Conservation (phyloP, 2,113 vertebrate genomes). For the Tragelaphus strepsiceros region DNA sequence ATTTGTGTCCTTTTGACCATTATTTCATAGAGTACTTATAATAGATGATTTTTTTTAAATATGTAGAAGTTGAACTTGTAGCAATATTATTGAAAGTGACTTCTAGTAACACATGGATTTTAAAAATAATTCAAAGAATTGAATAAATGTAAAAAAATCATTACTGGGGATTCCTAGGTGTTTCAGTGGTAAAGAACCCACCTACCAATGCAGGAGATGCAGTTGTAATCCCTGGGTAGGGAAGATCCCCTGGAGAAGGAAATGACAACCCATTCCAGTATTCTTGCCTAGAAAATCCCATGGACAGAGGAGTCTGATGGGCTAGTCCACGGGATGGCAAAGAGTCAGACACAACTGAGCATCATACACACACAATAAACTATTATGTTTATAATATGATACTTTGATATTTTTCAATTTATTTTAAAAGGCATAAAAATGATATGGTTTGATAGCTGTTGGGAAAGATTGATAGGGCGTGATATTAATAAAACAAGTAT, state of each 20-base stretch:
- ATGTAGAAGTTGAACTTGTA: not conserved
- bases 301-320: not conserved
- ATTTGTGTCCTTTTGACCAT: not conserved
- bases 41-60: not conserved
- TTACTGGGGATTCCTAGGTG: not conserved
- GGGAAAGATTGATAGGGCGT: not conserved
- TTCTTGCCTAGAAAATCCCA: not conserved
- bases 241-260: not conserved
- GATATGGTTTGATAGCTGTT: not conserved
- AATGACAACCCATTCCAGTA: not conserved
- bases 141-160: not conserved
- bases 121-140: not conserved
- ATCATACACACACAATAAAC: not conserved
- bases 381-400: not conserved
- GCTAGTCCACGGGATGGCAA: not conserved
- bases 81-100: not conserved
- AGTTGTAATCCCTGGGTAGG: not conserved
- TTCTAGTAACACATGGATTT: not conserved
- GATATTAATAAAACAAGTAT: not conserved
- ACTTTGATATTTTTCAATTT: not conserved
- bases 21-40: not conserved
- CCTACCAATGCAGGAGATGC: not conserved
- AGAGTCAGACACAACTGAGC: not conserved
- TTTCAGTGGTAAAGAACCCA: not conserved
- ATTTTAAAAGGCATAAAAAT: not conserved